Evolutionary conservation across 2,888 invertebrate species (phyloP).

Genomic region (Tricholauxania praeusta): DNA sequence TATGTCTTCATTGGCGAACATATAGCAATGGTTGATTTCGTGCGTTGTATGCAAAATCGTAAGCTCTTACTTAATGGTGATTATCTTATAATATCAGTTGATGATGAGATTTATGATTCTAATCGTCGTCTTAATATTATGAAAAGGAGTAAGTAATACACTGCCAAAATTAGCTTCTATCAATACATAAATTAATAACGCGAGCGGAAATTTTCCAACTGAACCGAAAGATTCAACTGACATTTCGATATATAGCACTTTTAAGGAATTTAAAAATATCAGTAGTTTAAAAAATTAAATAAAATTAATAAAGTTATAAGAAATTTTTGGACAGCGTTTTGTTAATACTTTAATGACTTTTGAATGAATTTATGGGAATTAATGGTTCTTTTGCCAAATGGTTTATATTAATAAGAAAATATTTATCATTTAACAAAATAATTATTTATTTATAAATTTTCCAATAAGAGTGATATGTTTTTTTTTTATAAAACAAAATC

Average conservation of each 20-base stretch:
- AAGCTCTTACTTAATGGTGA: constrained; percentile 82
- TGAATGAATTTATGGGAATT: too few species aligned
- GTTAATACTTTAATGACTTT: too few species aligned
- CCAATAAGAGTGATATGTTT: too few species aligned
- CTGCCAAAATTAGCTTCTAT: background rate
- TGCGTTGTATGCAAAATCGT: constrained; percentile 80
- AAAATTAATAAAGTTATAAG: too few species aligned
- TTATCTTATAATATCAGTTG: constrained; percentile 89
- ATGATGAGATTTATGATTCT: constrained; percentile 86
- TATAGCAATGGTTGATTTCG: constrained; percentile 86
- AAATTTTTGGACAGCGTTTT: too few species aligned
- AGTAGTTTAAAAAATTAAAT: too few species aligned
- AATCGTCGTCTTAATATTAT: constrained; percentile 71
- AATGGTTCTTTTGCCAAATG: too few species aligned
- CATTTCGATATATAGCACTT: background rate
- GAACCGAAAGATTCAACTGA: background rate
- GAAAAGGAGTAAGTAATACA: constrained; percentile 61
- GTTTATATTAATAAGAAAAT: too few species aligned
- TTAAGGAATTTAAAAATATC: too few species aligned
- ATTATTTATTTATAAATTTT: too few species aligned
- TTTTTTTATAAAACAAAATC: too few species aligned
- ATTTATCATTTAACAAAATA: too few species aligned
- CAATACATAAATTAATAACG: background rate
- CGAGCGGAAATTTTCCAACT: background rate
- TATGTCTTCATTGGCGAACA: constrained; percentile 93